A percentile compares a stretch with the other conserved stretches of the same genome.
These are phyloP conservation scores for Heliothis peltigera DNA, from an alignment of 2,888 invertebrate species.

Conservation along the genomic window DNA sequence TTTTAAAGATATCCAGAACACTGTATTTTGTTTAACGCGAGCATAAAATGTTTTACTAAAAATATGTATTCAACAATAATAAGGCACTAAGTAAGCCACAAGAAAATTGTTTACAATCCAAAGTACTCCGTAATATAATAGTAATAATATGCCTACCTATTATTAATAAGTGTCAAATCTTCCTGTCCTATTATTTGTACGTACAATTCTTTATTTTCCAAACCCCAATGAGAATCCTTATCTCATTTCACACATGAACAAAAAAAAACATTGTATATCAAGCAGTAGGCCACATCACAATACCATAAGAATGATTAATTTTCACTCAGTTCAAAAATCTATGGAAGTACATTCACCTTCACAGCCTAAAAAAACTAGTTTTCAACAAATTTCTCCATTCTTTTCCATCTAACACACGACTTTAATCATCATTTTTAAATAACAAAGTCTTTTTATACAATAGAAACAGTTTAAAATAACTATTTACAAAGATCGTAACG, in stretches of 20 bases:
- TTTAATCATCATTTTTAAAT: neutral
- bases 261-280: no score
- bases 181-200: no score
- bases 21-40: neutral
- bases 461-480: slow-evolving; percentile 15
- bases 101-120: slow-evolving; percentile 20
- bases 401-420: slow-evolving; percentile 16
- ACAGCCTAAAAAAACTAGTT: slow-evolving; percentile 40
- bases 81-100: slow-evolving; percentile 31
- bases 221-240: no score
- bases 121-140: no score
- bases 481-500: slow-evolving; percentile 40
- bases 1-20: neutral
- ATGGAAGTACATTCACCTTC: slow-evolving; percentile 16
- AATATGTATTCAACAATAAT: slow-evolving; percentile 7
- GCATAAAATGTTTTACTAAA: neutral
- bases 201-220: no score
- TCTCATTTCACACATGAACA: no score
- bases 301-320: no score
- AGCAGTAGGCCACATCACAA: neutral
- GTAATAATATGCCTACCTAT: no score
- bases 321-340: no score
- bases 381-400: neutral
- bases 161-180: no score
- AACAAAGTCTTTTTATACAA: slow-evolving; percentile 14